Base-by-base conservation (phyloP, 2,113 vertebrate species). In the Peucedramus taeniatus region DNA sequence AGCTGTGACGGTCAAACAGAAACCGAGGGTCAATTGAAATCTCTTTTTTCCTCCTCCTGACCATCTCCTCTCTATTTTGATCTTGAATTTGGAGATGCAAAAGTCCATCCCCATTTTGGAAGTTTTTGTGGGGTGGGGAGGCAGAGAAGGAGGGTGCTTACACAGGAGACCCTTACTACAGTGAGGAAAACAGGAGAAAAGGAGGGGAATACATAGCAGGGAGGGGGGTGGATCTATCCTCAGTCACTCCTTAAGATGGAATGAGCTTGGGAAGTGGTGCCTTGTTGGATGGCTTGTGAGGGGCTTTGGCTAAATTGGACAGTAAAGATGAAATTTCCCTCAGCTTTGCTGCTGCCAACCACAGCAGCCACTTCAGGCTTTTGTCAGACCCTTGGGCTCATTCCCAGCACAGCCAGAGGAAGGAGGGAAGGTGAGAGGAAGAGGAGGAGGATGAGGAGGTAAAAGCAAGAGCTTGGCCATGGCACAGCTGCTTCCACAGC, bases 1-100 rank as follows among this genome's bases (percentile, higher is more conserved):
- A 95, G 94, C 85, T 97, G 91, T 97, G 92, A 91, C 92, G 82
- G 79, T 95, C 95, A 97, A 94, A 94, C 83, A 90, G 28, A 94
- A 93, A 53, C 69, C 1, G 1, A 40, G 79, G 53, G 83, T 85
- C 91, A 92, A 80, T 27, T 80, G 87, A 90, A 96, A 71, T 33
- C 24, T 76, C 21, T 37, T 35, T 47, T 49, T 68, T 40, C 22
- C 26, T 35, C 15, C 19, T 20, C n/a, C 27, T 39, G 31, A 7
- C 15, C n/a, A 24, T 18, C 24, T 13, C 1, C 3, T 28, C 59
- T 64, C 56, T 30, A 3, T 88, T 94, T 91, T 49, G 42, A 12
- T 89, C 83, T 44, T 37, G 63, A 72, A 16, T 28, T 22, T 37
- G 53, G 28, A 68, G 56, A 50, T 8, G n/a, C 21, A 13, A 5